Evolutionary conservation across 2,113 vertebrate species (phyloP).

Genomic region (Plestiodon gilberti): DNA sequence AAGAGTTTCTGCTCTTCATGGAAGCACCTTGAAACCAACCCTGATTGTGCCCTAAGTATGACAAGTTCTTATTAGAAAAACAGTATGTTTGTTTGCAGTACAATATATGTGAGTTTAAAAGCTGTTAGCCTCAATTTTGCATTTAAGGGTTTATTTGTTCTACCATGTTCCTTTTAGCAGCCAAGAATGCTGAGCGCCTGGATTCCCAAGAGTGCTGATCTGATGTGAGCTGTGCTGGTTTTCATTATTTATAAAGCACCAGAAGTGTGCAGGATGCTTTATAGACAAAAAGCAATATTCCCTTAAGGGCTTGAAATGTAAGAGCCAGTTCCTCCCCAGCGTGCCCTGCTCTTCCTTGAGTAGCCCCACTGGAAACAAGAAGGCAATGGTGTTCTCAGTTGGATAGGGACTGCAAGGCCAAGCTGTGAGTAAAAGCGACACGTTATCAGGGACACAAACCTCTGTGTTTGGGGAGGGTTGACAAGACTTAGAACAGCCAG

Average conservation of each 20-base stretch:
- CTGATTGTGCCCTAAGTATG: not conserved
- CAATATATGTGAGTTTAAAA: not conserved
- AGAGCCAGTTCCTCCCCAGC: constrained; percentile 29
- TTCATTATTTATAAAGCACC: constrained; percentile 61
- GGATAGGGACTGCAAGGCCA: constrained; percentile 57
- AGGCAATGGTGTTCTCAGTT: constrained; percentile 49
- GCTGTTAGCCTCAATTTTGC: constrained; percentile 27
- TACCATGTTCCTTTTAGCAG: constrained; percentile 43
- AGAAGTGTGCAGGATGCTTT: constrained; percentile 45
- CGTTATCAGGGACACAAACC: constrained; percentile 3
- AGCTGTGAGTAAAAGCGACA: constrained; percentile 42
- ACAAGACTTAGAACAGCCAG: constrained; percentile 9
- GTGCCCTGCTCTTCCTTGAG: constrained; percentile 38
- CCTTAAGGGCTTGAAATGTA: constrained; percentile 55
- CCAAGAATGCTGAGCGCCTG: constrained; percentile 33
- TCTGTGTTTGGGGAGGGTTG: constrained; percentile 28
- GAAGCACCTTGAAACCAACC: not conserved
- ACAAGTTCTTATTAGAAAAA: constrained; percentile 38
- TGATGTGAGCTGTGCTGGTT: constrained; percentile 53
- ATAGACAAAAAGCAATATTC: constrained; percentile 56
- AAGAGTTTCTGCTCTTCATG: not conserved
- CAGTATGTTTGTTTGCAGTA: not conserved
- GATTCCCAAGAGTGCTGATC: constrained; percentile 43
- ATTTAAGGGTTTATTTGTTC: constrained; percentile 44
- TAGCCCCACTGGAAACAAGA: constrained; percentile 36